phyloP scores from a whole-genome alignment of 2,113 vertebrate species.

The Cranoglanis bouderius region DNA sequence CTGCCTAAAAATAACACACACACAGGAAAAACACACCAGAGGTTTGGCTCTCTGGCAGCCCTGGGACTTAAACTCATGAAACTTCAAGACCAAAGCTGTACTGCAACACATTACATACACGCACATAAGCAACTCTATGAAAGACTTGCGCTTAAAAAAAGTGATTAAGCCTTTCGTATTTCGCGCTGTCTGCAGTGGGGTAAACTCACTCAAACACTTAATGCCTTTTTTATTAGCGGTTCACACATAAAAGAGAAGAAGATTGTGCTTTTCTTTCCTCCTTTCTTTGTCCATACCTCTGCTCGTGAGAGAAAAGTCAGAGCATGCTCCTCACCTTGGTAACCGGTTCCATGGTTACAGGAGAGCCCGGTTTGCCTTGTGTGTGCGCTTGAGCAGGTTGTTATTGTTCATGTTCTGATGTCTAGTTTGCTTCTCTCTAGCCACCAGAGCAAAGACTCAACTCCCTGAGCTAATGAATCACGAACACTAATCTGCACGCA shows the following conservation, averaged over 20 bases:
- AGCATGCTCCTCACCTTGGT: slow-evolving; percentile 59
- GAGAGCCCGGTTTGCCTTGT: slow-evolving; percentile 49
- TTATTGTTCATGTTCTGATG: slow-evolving; percentile 51
- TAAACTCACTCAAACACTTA: slow-evolving; percentile 41
- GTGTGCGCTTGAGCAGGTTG: slow-evolving; percentile 50
- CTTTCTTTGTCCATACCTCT: background rate
- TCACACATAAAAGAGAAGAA: slow-evolving; percentile 33
- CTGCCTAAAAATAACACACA: background rate
- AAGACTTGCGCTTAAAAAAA: background rate
- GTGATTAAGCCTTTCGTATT: background rate
- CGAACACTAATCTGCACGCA: slow-evolving; percentile 4
- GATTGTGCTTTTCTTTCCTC: slow-evolving; percentile 20
- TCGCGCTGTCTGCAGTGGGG: background rate
- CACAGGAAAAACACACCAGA: no score
- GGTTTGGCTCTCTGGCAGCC: background rate
- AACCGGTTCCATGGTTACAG: slow-evolving; percentile 68
- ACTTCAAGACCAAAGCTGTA: background rate
- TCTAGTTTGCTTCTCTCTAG: background rate
- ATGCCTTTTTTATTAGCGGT: slow-evolving; percentile 61
- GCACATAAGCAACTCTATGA: background rate
- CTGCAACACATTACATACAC: background rate
- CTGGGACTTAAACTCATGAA: background rate
- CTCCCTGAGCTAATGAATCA: slow-evolving; percentile 17
- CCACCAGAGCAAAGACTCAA: slow-evolving; percentile 4
- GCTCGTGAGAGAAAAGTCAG: slow-evolving; percentile 46